Base-by-base conservation (phyloP, 1,140 invertebrate genomes). In the Maconellicoccus hirsutus region DNA sequence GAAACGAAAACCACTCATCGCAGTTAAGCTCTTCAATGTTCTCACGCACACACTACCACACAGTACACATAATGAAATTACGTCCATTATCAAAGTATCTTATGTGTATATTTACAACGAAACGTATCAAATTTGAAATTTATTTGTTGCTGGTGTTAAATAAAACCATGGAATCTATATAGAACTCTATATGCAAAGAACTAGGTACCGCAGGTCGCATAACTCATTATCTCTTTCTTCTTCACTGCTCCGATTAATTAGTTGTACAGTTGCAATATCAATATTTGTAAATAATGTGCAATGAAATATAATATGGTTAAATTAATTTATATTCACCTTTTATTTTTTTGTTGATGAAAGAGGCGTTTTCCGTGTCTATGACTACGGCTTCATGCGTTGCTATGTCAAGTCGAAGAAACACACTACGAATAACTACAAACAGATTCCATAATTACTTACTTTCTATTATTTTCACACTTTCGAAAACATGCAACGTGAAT, bases 351-450 rank as follows among this genome's bases (percentile, higher is more conserved):
- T 70, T 73, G 70, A 38, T 73, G 70, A 73, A 66, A 42, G 70
- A 73, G 72, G 59, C 70, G 70, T 73, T 71, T 59, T 73, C 59
- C 70, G 72, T 73, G 72, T 25, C 72, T 73, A 73, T 73, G 72
- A 69, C 72, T 73, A 73, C 72, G 72, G 72, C 70, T 70, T 71
- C 70, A 73, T 59, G 61, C 70, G 72, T 61, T 70, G 70, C 61
- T 66, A 66, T 66, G 61, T 66, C 19, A 66, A 66, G 22, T 25
- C 16, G 4, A 3, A 8, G 25, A 66, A 23, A 59, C 29, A 52
- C 42, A 52, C 42, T 66, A 66, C 61, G 25, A 66, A 66, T 66
- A 19, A 23, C 61, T 26, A 66, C 61, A 26, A 66, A 66, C 61
- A 23, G 61, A 22, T 25, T 26, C 25, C 61, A 66, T 66, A 66